These are phyloP conservation scores for Platypus cylindrus DNA, from an alignment of 2,888 invertebrate species.

Conservation along the genomic window DNA sequence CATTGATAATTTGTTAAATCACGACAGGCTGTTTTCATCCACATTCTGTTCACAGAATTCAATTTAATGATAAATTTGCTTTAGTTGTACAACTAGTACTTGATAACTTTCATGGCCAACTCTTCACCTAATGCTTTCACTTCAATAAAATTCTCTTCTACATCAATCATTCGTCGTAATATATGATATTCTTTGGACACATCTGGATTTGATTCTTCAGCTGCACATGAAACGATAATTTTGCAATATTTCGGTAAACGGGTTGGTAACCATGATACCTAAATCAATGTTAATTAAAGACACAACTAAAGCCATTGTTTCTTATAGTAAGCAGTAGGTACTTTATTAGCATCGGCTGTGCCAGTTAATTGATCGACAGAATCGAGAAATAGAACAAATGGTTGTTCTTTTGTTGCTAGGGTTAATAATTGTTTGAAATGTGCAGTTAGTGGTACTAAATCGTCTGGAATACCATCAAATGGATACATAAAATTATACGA, in stretches of 20 bases:
- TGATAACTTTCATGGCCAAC: slow-evolving; percentile 83
- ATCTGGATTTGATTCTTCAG: slow-evolving; percentile 73
- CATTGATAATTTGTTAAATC: slow-evolving; percentile 89
- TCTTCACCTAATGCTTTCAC: slow-evolving; percentile 86
- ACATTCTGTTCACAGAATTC: slow-evolving; percentile 47
- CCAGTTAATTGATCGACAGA: slow-evolving; percentile 95
- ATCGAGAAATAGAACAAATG: slow-evolving; percentile 83
- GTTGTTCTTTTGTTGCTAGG: slow-evolving; percentile 68
- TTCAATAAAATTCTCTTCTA: slow-evolving; percentile 78
- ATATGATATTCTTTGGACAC: slow-evolving; percentile 82
- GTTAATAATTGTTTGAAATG: slow-evolving; percentile 90
- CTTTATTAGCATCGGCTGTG: slow-evolving; percentile 83
- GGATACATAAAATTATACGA: slow-evolving; percentile 85
- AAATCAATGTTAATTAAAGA: slow-evolving; percentile 1
- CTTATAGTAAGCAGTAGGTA: background rate
- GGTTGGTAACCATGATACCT: slow-evolving; percentile 88
- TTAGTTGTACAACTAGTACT: slow-evolving; percentile 37
- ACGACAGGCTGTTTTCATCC: slow-evolving; percentile 83
- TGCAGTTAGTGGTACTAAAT: slow-evolving; percentile 87
- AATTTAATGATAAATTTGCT: background rate
- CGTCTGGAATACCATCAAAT: slow-evolving; percentile 90
- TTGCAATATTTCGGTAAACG: slow-evolving; percentile 74
- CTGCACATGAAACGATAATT: slow-evolving; percentile 85
- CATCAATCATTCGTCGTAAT: slow-evolving; percentile 75
- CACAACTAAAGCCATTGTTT: background rate